Evolutionary conservation across 1,140 invertebrate species (phyloP).

Genomic region (Drosophila aff.): DNA sequence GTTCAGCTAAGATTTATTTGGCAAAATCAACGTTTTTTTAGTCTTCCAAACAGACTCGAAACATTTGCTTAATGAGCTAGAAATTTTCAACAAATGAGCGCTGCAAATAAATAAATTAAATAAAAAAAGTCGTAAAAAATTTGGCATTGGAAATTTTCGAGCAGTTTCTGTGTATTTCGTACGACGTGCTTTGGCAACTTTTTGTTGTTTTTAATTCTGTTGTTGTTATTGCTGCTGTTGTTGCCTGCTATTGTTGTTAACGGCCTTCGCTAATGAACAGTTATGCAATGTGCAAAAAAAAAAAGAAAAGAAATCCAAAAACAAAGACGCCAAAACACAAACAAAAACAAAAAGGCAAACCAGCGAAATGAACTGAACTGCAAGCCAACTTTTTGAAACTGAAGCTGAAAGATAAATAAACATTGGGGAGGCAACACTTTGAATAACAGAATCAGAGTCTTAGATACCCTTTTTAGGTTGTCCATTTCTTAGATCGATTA

Average conservation of each 20-base stretch:
- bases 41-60: background rate
- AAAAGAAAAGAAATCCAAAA: constrained; percentile 51
- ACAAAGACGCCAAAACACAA: constrained; percentile 35
- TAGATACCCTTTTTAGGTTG: background rate
- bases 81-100: constrained; percentile 23
- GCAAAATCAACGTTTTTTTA: background rate
- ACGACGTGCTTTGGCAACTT: constrained; percentile 61
- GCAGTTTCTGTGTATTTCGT: constrained; percentile 25
- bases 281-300: constrained; percentile 78
- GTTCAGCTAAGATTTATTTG: background rate
- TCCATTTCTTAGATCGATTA: background rate
- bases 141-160: constrained; percentile 66
- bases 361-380: constrained; percentile 32
- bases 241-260: constrained; percentile 49
- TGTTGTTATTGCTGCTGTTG: constrained; percentile 28
- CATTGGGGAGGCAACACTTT: background rate
- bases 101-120: constrained; percentile 19
- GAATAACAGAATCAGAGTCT: too few species aligned
- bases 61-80: constrained; percentile 12
- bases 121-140: constrained; percentile 37
- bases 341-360: constrained; percentile 22
- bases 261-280: constrained; percentile 80
- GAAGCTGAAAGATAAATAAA: constrained; percentile 43
- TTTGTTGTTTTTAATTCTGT: constrained; percentile 45
- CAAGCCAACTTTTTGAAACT: constrained; percentile 54